Base-by-base conservation (phyloP, 2,888 invertebrate species). In the Branchellion lobata region DNA sequence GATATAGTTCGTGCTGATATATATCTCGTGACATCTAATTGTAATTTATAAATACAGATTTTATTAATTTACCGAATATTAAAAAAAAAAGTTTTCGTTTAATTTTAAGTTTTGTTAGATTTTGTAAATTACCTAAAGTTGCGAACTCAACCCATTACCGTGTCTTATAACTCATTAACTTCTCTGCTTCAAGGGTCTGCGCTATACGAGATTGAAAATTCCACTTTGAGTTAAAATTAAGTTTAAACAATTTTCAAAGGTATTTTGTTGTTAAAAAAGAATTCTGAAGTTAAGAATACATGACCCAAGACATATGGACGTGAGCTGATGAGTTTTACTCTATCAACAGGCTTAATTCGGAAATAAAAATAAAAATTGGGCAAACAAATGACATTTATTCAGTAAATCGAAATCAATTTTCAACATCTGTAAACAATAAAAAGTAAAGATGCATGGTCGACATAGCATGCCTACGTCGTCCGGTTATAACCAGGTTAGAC, bases 21-120 rank as follows among this genome's bases (percentile, higher is more conserved):
- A 57, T 57, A 57, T 57, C 61, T 57, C 61, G 61, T 57, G 61
- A 57, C 61, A 57, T 57, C 61, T 57, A 57, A 57, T n/a, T 57
- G 14, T 57, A 18, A 57, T 57, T 57, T 57, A 57, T 57, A 57
- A 24, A 57, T 57, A 57, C n/a, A 8, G 21, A 57, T 57, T 57
- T 57, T 57, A 57, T 57, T 57, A 24, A 57, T 24, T 3, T 8
- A 57, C 14, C n/a, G 21, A 57, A 57, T 57, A 57, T 57, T 57
- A 5, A 14, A 57, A 57, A 57, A 57, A 18, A 24, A 57, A 57
- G 8, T 18, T 57, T 18, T 24, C 61, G n/a, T 24, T 57, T 18
- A 24, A 57, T 24, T 18, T 57, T 57, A 24, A 57, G 5, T 57
- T 57, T 57, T 57, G 5, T 18, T 14, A 57, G n/a, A 57, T 57